These are phyloP conservation scores for Chaetura pelagica DNA, from an alignment of 2,113 vertebrate species.

Conservation along the genomic window DNA sequence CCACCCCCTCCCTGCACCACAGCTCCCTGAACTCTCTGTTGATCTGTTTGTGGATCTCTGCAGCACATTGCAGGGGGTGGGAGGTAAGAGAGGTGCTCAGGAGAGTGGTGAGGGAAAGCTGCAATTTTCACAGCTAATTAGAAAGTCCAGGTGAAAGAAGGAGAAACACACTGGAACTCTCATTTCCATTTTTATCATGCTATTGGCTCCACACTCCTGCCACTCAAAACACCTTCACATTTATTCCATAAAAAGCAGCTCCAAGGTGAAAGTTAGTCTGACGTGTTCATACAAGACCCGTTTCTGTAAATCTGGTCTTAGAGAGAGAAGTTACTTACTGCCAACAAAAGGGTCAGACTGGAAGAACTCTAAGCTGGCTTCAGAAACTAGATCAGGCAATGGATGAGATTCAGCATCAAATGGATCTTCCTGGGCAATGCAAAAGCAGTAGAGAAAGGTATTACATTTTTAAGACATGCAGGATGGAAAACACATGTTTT, in stretches of 20 bases:
- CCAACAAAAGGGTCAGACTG: conserved; percentile 93
- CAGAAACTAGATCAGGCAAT: conserved; percentile 76
- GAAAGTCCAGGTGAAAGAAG: not conserved
- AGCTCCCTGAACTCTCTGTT: not conserved
- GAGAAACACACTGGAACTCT: not conserved
- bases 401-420: conserved; percentile 83
- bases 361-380: conserved; percentile 90
- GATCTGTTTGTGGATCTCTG: not conserved
- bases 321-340: conserved; percentile 82
- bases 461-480: conserved; percentile 19
- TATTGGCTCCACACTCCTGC: not conserved
- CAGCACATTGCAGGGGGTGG: not conserved
- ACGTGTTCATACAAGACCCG: not conserved
- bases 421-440: conserved; percentile 79
- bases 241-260: not conserved
- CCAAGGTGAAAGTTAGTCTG: not conserved
- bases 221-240: not conserved
- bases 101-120: not conserved
- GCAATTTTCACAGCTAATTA: not conserved
- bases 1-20: not conserved
- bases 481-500: not conserved
- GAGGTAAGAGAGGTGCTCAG: not conserved
- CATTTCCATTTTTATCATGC: not conserved
- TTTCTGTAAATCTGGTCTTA: not conserved
- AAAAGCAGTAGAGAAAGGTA: conserved; percentile 25